These are phyloP conservation scores for Chunga burmeisteri DNA, from an alignment of 2,113 vertebrate species.

Conservation along the genomic window DNA sequence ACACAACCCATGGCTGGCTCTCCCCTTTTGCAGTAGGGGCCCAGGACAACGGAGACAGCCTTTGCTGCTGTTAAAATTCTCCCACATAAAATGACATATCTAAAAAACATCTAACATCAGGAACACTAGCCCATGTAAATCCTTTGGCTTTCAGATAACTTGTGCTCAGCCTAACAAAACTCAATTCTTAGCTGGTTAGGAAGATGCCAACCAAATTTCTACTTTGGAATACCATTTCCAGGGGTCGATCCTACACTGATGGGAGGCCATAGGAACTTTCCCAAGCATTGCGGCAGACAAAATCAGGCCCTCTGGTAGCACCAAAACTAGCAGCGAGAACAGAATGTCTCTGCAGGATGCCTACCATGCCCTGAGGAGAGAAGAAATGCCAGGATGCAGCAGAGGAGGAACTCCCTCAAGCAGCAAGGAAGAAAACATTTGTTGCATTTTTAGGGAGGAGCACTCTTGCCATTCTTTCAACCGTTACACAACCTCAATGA, in stretches of 20 bases:
- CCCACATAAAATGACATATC: background rate
- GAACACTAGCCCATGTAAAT: background rate
- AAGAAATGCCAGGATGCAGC: background rate
- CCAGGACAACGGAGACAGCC: background rate
- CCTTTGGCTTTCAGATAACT: background rate
- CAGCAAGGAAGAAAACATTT: background rate
- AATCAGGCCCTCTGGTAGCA: background rate
- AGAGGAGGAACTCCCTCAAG: background rate
- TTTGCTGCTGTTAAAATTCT: background rate
- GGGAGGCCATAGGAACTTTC: background rate
- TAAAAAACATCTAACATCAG: background rate
- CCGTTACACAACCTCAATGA: background rate
- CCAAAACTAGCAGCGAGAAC: background rate
- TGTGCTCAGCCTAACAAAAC: background rate
- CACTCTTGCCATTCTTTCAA: background rate
- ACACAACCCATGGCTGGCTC: background rate
- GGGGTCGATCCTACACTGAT: background rate
- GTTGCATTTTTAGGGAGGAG: background rate
- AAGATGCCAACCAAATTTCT: background rate
- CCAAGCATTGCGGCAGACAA: background rate
- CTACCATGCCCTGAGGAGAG: background rate
- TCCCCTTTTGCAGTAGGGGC: background rate
- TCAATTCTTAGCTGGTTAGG: background rate
- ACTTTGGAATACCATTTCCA: background rate
- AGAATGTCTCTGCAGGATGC: background rate